phyloP scores from a whole-genome alignment of 1,140 invertebrate genomes.

The Microplitis mediator region DNA sequence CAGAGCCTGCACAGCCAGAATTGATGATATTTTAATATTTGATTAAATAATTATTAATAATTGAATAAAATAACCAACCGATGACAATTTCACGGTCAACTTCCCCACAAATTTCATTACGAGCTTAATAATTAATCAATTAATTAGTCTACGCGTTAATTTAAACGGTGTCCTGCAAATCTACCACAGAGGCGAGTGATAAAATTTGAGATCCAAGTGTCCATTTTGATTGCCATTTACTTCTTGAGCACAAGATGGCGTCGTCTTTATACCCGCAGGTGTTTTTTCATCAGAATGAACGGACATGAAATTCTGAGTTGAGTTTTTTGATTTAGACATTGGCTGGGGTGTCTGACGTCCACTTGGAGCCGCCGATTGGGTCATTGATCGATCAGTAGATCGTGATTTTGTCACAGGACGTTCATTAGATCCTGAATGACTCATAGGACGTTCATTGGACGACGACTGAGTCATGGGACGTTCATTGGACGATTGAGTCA shows the following conservation, averaged over 20 bases:
- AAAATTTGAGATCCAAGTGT: constrained; percentile 59
- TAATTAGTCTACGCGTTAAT: background rate
- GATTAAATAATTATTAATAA: background rate
- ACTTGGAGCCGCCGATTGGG: background rate
- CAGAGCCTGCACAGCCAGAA: background rate
- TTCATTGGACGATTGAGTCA: no score
- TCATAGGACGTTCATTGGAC: no score
- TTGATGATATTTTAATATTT: background rate
- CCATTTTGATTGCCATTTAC: constrained; percentile 42
- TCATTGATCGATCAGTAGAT: background rate
- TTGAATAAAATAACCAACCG: no score
- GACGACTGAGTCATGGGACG: no score
- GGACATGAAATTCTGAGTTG: background rate
- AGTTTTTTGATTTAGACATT: background rate
- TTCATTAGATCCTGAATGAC: no score
- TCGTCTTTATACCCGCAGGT: constrained; percentile 40
- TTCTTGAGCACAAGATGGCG: constrained; percentile 53
- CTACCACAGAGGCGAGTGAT: constrained; percentile 61
- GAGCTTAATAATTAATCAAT: background rate
- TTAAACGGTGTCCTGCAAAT: background rate
- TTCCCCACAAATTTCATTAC: no score
- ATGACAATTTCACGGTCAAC: no score
- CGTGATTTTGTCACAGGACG: background rate
- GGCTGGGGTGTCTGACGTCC: background rate
- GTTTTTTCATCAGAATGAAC: constrained; percentile 17